phyloP scores from a whole-genome alignment of 1,140 invertebrate species.

The Drosophila pseudoobscura region DNA sequence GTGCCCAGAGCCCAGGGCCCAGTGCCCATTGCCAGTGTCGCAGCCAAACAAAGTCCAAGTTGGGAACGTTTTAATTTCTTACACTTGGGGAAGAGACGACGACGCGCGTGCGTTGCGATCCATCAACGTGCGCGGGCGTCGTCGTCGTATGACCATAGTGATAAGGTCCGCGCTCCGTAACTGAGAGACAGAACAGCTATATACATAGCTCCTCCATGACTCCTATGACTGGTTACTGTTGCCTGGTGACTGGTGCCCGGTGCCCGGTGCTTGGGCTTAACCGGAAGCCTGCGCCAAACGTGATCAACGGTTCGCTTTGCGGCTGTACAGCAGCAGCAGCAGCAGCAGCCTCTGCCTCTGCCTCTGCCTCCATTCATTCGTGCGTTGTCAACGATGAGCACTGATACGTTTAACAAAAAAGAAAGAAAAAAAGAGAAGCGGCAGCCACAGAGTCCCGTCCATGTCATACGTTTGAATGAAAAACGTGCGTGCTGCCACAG shows the following conservation, averaged over 20 bases:
- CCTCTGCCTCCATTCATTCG: slow-evolving; percentile 73
- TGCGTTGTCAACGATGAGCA: slow-evolving; percentile 78
- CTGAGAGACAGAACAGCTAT: slow-evolving; percentile 34
- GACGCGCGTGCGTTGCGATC: slow-evolving; percentile 74
- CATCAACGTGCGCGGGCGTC: slow-evolving; percentile 77
- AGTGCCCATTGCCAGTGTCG: too few species aligned
- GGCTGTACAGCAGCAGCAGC: slow-evolving; percentile 60
- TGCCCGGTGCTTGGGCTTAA: slow-evolving; percentile 61
- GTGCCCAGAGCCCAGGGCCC: not conserved
- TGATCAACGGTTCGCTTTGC: slow-evolving; percentile 80
- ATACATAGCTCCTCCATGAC: slow-evolving; percentile 30
- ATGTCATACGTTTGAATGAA: slow-evolving; percentile 75
- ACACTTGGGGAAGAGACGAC: slow-evolving; percentile 61
- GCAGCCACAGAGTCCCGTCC: slow-evolving; percentile 58
- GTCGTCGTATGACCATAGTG: slow-evolving; percentile 51
- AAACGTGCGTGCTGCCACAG: slow-evolving; percentile 82
- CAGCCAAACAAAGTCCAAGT: slow-evolving; percentile 77
- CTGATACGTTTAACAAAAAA: slow-evolving; percentile 66
- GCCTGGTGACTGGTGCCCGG: slow-evolving; percentile 24
- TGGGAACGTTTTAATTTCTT: slow-evolving; percentile 80
- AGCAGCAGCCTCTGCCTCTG: slow-evolving; percentile 14
- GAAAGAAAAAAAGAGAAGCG: slow-evolving; percentile 42
- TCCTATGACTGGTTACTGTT: slow-evolving; percentile 44
- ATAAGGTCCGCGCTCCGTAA: slow-evolving; percentile 47
- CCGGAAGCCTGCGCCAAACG: slow-evolving; percentile 83